Evolutionary conservation across 1,140 invertebrate species (phyloP).

Genomic region (Bilobella aurantiaca): DNA sequence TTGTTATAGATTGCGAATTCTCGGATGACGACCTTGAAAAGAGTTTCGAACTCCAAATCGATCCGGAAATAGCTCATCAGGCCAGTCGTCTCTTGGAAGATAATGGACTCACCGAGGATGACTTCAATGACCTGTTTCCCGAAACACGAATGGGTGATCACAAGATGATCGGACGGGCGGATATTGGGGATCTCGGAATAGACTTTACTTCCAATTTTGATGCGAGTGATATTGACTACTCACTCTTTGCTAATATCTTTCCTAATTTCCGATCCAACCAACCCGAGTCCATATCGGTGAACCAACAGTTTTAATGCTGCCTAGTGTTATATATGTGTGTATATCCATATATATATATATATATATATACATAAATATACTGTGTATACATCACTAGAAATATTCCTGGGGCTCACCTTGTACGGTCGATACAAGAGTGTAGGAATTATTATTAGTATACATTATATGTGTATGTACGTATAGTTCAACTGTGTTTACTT

Average conservation of each 20-base stretch:
- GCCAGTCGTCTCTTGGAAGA: constrained; percentile 56
- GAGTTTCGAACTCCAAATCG: constrained; percentile 43
- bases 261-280: constrained; percentile 25
- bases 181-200: constrained; percentile 28
- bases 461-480: too few relatives aligned
- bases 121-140: constrained; percentile 74
- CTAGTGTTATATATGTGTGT: neutral
- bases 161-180: constrained; percentile 17
- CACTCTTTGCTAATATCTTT: constrained; percentile 32
- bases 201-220: constrained; percentile 29
- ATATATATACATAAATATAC: too few relatives aligned
- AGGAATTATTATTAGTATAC: too few relatives aligned
- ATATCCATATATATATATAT: too few relatives aligned
- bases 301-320: constrained; percentile 8
- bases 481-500: too few relatives aligned
- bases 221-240: constrained; percentile 30
- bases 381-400: too few relatives aligned
- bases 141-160: constrained; percentile 25
- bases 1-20: constrained; percentile 33
- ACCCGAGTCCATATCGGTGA: constrained; percentile 30
- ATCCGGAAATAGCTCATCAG: constrained; percentile 41
- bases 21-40: constrained; percentile 33
- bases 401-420: too few relatives aligned
- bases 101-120: constrained; percentile 77
- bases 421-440: too few relatives aligned